Evolutionary conservation across 1,140 invertebrate species (phyloP).

Genomic region (Popillia japonica): DNA sequence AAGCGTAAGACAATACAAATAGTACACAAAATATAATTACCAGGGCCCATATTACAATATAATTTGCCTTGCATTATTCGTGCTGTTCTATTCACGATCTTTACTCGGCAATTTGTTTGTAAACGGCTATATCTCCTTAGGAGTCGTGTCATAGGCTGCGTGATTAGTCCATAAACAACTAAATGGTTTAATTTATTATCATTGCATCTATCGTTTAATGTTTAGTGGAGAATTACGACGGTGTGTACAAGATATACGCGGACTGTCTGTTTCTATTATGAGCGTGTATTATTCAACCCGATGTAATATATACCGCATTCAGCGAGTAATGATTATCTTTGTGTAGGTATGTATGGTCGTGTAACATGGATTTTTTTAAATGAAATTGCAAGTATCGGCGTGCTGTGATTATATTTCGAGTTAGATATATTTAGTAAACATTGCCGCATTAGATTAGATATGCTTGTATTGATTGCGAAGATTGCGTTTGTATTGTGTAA

Average conservation of each 20-base stretch:
- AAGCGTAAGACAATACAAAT: too few species aligned
- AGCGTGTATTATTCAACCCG: not conserved
- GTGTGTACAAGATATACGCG: not conserved
- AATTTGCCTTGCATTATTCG: not conserved
- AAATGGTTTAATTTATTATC: constrained; percentile 1
- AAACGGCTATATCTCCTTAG: not conserved
- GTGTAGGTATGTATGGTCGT: too few species aligned
- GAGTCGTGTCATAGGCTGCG: constrained; percentile 2
- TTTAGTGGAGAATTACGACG: not conserved
- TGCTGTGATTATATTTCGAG: not conserved
- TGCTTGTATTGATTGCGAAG: not conserved
- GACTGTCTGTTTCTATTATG: not conserved
- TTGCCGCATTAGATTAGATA: not conserved
- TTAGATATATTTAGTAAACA: not conserved
- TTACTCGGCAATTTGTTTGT: not conserved
- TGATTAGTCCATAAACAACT: constrained; percentile 6
- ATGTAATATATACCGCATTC: not conserved
- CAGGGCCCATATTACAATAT: not conserved
- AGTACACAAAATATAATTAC: not conserved
- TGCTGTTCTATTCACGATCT: not conserved
- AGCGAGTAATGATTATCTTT: not conserved
- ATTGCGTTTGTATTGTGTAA: not conserved
- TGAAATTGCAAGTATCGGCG: not conserved
- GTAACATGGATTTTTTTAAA: not conserved
- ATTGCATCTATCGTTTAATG: not conserved